Evolutionary conservation across 2,797 vertebrate genomes (phyloP).

Genomic region (Petrocephalus schoutedeni): DNA sequence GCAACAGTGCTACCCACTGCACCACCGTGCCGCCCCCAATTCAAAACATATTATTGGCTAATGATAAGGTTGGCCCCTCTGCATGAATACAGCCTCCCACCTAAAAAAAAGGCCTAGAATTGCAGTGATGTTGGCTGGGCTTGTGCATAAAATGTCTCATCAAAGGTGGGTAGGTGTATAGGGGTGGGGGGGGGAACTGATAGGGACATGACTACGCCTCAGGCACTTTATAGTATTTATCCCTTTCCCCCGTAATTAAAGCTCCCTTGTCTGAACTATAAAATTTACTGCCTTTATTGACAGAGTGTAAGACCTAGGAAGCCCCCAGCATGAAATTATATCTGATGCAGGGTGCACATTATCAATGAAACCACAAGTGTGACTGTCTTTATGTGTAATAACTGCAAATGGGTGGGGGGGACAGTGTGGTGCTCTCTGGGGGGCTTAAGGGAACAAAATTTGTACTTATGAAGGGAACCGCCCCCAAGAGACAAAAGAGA

Average conservation of each 20-base stretch:
- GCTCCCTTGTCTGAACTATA: constrained; percentile 46
- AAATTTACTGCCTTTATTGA: constrained; percentile 55
- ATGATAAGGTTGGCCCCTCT: not conserved
- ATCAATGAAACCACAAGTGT: constrained; percentile 72
- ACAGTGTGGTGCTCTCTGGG: constrained; percentile 9
- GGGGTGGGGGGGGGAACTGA: constrained; percentile 27
- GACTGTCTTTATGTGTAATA: constrained; percentile 71
- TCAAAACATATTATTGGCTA: not conserved
- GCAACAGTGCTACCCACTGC: too few relatives aligned
- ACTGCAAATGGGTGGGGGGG: constrained; percentile 36
- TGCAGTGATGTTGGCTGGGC: not conserved
- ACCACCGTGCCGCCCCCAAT: too few relatives aligned
- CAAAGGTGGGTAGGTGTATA: not conserved
- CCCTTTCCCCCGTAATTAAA: constrained; percentile 51
- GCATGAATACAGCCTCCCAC: not conserved
- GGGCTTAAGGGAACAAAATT: constrained; percentile 16
- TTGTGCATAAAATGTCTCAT: not conserved
- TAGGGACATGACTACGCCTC: constrained; percentile 35
- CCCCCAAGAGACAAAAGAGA: constrained; percentile 61
- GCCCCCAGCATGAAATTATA: constrained; percentile 68
- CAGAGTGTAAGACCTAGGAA: constrained; percentile 39
- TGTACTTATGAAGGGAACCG: constrained; percentile 47
- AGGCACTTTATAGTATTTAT: constrained; percentile 44
- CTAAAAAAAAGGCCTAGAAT: not conserved
- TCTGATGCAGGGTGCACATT: constrained; percentile 66